Base-by-base conservation (phyloP, 2,888 invertebrate species). In the Dusona sp. region DNA sequence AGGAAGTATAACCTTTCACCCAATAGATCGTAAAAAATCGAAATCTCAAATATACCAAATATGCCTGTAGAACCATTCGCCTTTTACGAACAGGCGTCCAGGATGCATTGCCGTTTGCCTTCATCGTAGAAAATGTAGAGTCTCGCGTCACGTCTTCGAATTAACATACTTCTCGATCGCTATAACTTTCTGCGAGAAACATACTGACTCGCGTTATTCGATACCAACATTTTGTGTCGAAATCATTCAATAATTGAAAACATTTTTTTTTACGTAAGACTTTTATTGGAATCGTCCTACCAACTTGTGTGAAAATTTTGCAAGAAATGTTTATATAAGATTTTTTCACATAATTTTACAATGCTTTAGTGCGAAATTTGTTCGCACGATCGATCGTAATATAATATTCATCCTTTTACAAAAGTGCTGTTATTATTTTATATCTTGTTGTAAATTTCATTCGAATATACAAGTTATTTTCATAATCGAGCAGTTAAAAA, bases 1-100 rank as follows among this genome's bases (percentile, higher is more conserved):
- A 74, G 54, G 51, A 73, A 67, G 36, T 74, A n/a, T n/a, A 67
- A 77, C 73, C 82, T 48, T 68, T 68, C 61, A 68, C 57, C 78
- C 61, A n/a, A 57, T 51, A n/a, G n/a, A 79, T 48, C 16, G 48
- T 42, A 16, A 74, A 85, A 77, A 36, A 65, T 77, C 65, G 42
- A 54, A 79, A 45, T 29, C 48, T 51, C 57, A 36, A 42, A 48
- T 67, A 57, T 48, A 33, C 45, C 1, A n/a, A n/a, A n/a, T n/a
- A 6, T 79, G 22, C 74, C 22, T 78, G 22, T 25, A 22, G 6
- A 42, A 45, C 29, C 61, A 51, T 36, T 36, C 22, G 22, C 29
- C 16, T 70, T 70, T 22, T 36, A 3, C 38, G 11, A 67, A 38
- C 38, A 22, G 38, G 36, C 36, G n/a, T 67, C 36, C n/a, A 11